Conservation (phyloP, 2,797 vertebrate genomes). For the Smutsia temminckii region DNA sequence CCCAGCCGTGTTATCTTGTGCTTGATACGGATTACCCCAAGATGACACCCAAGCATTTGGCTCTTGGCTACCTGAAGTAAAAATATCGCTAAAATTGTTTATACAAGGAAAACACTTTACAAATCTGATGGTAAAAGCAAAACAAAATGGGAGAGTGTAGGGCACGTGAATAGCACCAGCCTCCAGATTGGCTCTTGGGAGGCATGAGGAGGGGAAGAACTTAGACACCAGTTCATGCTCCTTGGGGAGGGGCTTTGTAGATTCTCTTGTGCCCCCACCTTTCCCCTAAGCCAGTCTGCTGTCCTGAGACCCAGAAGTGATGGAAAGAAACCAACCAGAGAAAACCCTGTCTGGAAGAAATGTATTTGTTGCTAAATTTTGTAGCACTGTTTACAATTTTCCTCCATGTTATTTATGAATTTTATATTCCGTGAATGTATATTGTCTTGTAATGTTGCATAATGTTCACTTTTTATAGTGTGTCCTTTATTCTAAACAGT, state of each 20-base stretch:
- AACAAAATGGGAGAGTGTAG: neutral
- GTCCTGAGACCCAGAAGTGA: slow-evolving; percentile 81
- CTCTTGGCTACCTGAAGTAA: slow-evolving; percentile 5
- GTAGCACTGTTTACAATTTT: slow-evolving; percentile 90
- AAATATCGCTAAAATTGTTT: neutral
- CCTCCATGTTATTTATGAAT: slow-evolving; percentile 91
- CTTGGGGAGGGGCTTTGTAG: slow-evolving; percentile 42
- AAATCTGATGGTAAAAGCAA: neutral
- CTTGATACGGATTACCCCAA: neutral
- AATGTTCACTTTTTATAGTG: slow-evolving; percentile 91
- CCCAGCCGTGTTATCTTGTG: neutral
- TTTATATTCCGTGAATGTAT: slow-evolving; percentile 91
- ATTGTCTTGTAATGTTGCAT: slow-evolving; percentile 90
- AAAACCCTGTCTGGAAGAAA: slow-evolving; percentile 85
- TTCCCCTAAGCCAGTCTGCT: slow-evolving; percentile 77
- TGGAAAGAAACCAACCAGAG: slow-evolving; percentile 81
- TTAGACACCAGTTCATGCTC: slow-evolving; percentile 18
- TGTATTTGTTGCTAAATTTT: slow-evolving; percentile 89
- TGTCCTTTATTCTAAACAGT: slow-evolving; percentile 90
- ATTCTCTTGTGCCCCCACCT: slow-evolving; percentile 42
- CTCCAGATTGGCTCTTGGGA: neutral
- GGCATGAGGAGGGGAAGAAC: neutral
- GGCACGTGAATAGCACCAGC: neutral
- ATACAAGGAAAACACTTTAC: neutral
- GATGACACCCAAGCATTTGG: neutral